Base-by-base conservation (phyloP, 2,888 invertebrate genomes). In the Anodontia alba region DNA sequence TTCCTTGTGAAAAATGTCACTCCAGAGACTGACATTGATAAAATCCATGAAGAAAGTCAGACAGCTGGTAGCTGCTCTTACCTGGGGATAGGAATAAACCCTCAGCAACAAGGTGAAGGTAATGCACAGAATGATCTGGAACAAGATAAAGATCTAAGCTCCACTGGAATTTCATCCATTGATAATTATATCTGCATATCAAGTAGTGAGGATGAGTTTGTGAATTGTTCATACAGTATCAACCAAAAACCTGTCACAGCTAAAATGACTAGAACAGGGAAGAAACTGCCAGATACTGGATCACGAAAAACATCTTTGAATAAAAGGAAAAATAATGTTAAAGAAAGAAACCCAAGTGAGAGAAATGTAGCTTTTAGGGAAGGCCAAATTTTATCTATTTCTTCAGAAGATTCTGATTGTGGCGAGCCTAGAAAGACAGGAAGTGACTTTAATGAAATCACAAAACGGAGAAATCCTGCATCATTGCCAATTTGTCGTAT, bases 141-240 rank as follows among this genome's bases (percentile, higher is more conserved):
- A 20, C 26, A 54, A 54, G 26, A 5, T 8, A 23, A 54, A 54
- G 23, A 1, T 54, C 26, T 5, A n/a, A 33, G 20, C 1, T 29
- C 26, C 1, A 7, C 12, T 31, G 17, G 33, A 12, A 29, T 17
- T 31, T 62, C 62, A 17, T 7, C 33, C 17, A 62, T 62, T 62
- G 62, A 29, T n/a, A 62, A 29, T 33, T 62, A 62, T 17, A 33
- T 62, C 17, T 33, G 62, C 20, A 33, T 62, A 20, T 33, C 33
- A 8, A 62, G 62, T 62, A 62, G 62, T 62, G 62, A 62, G 62
- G 62, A 62, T 33, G 62, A 62, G 33, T 3, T 5, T 17, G 29
- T 26, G 10, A 20, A 57, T 26, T 1, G 7, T 57, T 8, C 57
- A 1, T 57, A 57, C 29, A 57, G 17, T 26, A 17, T 57, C 26